phyloP scores from a whole-genome alignment of 2,797 vertebrate species.

The Furcifer pardalis region DNA sequence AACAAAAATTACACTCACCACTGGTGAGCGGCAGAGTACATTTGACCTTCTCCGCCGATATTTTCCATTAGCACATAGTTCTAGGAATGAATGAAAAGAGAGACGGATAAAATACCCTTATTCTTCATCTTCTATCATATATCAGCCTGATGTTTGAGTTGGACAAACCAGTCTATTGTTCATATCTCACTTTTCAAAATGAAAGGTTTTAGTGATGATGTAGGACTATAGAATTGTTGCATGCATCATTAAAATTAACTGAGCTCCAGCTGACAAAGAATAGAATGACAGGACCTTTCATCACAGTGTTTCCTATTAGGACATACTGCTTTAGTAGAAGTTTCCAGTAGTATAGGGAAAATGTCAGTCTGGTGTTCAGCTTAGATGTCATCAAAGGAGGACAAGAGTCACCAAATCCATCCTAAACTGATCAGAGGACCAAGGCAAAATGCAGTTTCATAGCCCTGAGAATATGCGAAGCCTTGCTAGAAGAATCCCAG shows the following conservation, averaged over 20 bases:
- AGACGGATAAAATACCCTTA: slow-evolving; percentile 32
- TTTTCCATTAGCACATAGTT: neutral
- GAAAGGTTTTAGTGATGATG: slow-evolving; percentile 49
- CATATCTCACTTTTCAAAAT: slow-evolving; percentile 47
- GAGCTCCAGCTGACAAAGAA: slow-evolving; percentile 42
- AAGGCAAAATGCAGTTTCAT: neutral
- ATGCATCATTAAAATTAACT: slow-evolving; percentile 63
- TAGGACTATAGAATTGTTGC: slow-evolving; percentile 47
- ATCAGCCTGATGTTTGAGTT: slow-evolving; percentile 54
- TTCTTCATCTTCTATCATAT: slow-evolving; percentile 29
- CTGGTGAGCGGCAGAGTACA: neutral
- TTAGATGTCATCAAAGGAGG: neutral
- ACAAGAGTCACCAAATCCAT: neutral
- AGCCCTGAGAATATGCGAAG: neutral
- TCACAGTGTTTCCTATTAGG: slow-evolving; percentile 49
- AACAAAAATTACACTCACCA: neutral
- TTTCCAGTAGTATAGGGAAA: slow-evolving; percentile 56
- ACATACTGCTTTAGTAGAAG: slow-evolving; percentile 36
- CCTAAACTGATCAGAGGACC: neutral
- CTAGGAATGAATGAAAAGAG: neutral
- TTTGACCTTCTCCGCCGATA: neutral
- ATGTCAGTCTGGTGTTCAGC: slow-evolving; percentile 40
- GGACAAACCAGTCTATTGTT: slow-evolving; percentile 42
- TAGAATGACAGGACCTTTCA: slow-evolving; percentile 42
- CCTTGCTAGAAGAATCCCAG: neutral